Evolutionary conservation across 2,113 vertebrate genomes (phyloP), one percentile per base, ranked within the genome.

Genomic region (Maccullochella peelii): DNA sequence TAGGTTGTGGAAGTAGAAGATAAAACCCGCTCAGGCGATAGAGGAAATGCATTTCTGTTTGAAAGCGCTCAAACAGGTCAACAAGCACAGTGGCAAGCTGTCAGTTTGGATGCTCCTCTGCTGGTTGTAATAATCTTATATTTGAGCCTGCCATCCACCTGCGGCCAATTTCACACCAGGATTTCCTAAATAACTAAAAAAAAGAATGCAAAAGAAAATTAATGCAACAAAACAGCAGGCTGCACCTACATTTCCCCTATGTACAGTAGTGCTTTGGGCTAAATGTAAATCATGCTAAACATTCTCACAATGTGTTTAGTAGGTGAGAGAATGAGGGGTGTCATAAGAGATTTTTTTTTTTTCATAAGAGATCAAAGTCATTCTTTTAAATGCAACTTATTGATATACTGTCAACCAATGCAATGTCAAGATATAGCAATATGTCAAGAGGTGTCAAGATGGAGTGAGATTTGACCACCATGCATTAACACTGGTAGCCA

Each of bases 11-110:
- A 80, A 36, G 40, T 20, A 49, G 54, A 25, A 68, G 42, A 83
- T 74, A 73, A 73, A 69, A 65, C 8, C 25, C 12, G 40, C 27
- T 74, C 27, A 33, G 23, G 79, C 16, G 0, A 59, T 44, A 58
- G 20, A 47, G 50, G 3, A 58, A 36, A 66, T 30, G 21, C 5
- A 72, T 47, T 44, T 79, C 8, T 40, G 38, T 70, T 44, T 57
- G 4, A 81, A 73, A 76, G 65, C 57, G 55, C n/a, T 49, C 50
- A 58, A 80, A 83, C n/a, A 77, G 58, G 68, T 66, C 25, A 73
- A 71, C n/a, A 77, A 81, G 63, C 50, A 54, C 36, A 20, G 49
- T 18, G 27, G 38, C 15, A 23, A 25, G 25, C 38, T 80, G 23
- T 63, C 7, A 25, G 27, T 58, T 12, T 50, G 50, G 63, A 65